A percentile compares a stretch with the other conserved stretches of the same genome.
Evolutionary conservation across 2,113 vertebrate genomes (phyloP).

Genomic region (Cynocephalus volans): DNA sequence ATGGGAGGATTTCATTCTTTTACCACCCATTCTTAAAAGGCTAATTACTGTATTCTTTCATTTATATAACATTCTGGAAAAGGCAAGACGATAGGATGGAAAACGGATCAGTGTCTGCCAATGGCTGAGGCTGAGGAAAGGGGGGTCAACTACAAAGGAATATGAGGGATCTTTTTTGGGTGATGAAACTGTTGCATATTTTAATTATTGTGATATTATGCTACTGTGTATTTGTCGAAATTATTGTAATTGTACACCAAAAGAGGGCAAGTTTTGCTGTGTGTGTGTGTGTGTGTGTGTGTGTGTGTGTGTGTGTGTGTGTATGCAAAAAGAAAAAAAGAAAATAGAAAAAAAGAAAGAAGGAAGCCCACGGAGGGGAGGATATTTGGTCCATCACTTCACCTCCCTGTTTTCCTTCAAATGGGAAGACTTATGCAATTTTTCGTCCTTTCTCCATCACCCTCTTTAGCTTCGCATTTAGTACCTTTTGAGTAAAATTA

Average conservation of each 20-base stretch:
- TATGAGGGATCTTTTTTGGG: background rate
- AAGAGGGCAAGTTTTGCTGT: background rate
- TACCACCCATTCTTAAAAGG: background rate
- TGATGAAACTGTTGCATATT: rapidly evolving
- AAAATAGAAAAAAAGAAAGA: background rate
- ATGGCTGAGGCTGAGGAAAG: background rate
- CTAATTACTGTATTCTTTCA: background rate
- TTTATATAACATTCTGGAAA: background rate
- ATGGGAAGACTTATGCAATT: background rate
- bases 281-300: too few relatives aligned
- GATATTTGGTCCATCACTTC: background rate
- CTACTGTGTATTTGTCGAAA: background rate
- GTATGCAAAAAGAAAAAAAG: too few relatives aligned
- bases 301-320: too few relatives aligned
- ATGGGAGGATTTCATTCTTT: too few relatives aligned
- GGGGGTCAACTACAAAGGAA: background rate
- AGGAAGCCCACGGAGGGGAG: background rate
- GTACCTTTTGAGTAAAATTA: background rate
- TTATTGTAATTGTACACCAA: background rate
- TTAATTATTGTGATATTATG: background rate
- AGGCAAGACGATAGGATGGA: background rate
- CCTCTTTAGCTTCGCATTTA: background rate
- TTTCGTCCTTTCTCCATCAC: background rate
- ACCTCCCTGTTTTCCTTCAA: background rate
- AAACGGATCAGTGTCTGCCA: background rate